These are phyloP conservation scores for Chymomyza fuscimana DNA, from an alignment of 2,888 invertebrate species.

Conservation along the genomic window DNA sequence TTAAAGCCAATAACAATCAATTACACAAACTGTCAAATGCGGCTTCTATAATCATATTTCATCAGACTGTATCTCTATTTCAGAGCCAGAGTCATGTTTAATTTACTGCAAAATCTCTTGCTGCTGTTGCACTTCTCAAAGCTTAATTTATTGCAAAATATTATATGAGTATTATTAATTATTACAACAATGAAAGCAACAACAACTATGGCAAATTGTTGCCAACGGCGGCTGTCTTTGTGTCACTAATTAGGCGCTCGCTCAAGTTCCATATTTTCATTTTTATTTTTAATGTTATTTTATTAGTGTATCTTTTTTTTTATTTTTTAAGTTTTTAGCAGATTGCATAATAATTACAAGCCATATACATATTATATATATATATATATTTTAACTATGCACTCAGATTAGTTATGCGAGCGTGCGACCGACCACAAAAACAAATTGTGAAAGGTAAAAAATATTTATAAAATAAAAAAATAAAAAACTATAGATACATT, in stretches of 20 bases:
- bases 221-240: constrained; percentile 9
- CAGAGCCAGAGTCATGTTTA: neutral
- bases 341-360: neutral
- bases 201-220: constrained; percentile 3
- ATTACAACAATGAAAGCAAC: neutral
- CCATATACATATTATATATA: neutral
- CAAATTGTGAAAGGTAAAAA: neutral
- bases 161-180: neutral
- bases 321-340: neutral
- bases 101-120: constrained; percentile 8
- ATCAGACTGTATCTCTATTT: neutral
- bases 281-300: neutral
- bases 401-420: neutral
- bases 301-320: neutral
- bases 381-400: neutral
- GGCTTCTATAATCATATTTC: constrained; percentile 19
- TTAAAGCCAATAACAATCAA: constrained; percentile 17
- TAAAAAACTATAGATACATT: neutral
- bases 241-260: constrained; percentile 5
- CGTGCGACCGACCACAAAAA: neutral
- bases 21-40: constrained; percentile 11
- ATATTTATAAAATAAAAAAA: neutral
- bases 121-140: constrained; percentile 1
- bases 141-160: constrained; percentile 3
- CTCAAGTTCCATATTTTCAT: constrained; percentile 4